Evolutionary conservation across 2,888 invertebrate genomes (phyloP), one percentile per base, ranked within the genome.

Genomic region (Troides helena): DNA sequence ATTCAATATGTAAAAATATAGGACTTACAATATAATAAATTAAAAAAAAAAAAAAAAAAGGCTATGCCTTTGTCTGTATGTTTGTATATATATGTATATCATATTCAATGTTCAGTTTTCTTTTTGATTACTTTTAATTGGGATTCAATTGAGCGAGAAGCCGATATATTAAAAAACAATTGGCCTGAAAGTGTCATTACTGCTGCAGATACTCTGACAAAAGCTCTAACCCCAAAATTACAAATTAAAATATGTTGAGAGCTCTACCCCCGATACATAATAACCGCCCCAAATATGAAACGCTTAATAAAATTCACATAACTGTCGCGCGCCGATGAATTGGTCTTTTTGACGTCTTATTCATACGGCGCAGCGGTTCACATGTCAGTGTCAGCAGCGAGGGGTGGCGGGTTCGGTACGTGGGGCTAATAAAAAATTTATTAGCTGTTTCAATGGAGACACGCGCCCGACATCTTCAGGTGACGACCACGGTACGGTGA

Each of bases 271-370:
- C 70, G 67, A 67, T 46, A 70, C 62, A 70, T 70, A 58, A 70
- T 67, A 67, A 67, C 50, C 80, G 75, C 86, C 86, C 88, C 83
- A 84, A 85, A 87, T 86, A 86, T 88, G 86, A 86, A 86, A 86
- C 87, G 90, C 85, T 87, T 87, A 88, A 89, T 88, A 89, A 87
- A 90, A 86, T 86, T 83, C 88, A 84, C 82, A 82, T 85, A 83
- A 85, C 83, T 80, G 79, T 78, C 78, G 79, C 83, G 81, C 85
- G 82, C 82, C 78, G 85, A 83, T 83, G 85, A 86, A 88, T 90
- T 91, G 90, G 84, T 89, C 91, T 90, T 90, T 91, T 91, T 86
- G 89, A 89, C 86, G 85, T 88, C 87, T 89, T 86, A 84, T 86
- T 90, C 89, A 87, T 80, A 74, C 78, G 75, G 77, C 74, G 74